Conservation (phyloP, 2,888 invertebrate species). For the Hydraecia micacea region DNA sequence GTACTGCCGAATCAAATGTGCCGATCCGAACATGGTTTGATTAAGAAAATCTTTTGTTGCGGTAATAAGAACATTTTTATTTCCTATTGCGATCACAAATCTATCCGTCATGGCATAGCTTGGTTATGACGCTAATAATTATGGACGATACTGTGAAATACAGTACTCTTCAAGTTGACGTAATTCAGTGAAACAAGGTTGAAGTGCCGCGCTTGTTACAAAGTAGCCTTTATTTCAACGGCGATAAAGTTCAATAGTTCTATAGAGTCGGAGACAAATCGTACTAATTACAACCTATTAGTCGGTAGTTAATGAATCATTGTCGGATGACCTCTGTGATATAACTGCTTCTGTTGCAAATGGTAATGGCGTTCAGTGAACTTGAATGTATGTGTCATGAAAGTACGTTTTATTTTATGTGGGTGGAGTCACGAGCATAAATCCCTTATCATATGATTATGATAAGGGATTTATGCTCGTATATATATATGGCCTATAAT, state of each 20-base stretch:
- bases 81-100: neutral
- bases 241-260: neutral
- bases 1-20: neutral
- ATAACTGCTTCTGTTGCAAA: constrained; percentile 28
- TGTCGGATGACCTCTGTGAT: constrained; percentile 45
- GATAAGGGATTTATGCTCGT: too few relatives aligned
- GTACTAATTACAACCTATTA: constrained; percentile 57
- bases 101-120: neutral
- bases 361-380: constrained; percentile 22
- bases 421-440: too few relatives aligned
- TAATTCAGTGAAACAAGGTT: constrained; percentile 23
- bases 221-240: neutral
- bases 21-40: too few relatives aligned
- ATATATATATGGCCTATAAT: too few relatives aligned
- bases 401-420: neutral
- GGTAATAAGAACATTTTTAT: neutral
- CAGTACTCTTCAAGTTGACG: neutral
- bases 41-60: neutral
- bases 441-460: too few relatives aligned
- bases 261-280: constrained; percentile 28
- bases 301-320: constrained; percentile 55
- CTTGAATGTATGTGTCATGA: neutral
- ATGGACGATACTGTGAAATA: neutral
- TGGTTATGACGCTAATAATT: neutral
- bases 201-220: constrained; percentile 12